These are phyloP conservation scores for Spongilla lacustris DNA, from an alignment of 37 sponge, comb jelly and placozoan genomes.

Conservation along the genomic window DNA sequence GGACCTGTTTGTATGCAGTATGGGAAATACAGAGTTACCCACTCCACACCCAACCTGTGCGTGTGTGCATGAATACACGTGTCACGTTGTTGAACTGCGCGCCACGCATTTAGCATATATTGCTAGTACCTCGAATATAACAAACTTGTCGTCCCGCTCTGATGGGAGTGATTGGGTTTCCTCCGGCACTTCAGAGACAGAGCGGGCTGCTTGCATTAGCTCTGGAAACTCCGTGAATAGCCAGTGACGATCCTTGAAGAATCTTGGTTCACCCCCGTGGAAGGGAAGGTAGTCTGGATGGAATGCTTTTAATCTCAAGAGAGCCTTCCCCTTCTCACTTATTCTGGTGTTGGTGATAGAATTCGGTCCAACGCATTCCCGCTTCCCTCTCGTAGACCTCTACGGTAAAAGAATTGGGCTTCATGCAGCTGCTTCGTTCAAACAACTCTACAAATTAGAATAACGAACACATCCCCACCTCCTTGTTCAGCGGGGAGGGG, in stretches of 20 bases:
- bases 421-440: no score
- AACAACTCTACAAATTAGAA: no score
- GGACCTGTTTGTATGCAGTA: constrained; percentile 75
- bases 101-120: no score
- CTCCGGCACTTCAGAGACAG: not conserved
- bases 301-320: no score
- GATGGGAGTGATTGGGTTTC: not conserved
- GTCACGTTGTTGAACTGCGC: not conserved
- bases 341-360: constrained; percentile 81
- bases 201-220: constrained; percentile 35
- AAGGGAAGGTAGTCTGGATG: no score
- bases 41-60: constrained; percentile 94
- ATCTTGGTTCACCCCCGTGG: constrained; percentile 49
- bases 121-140: constrained; percentile 48
- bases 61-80: constrained; percentile 4
- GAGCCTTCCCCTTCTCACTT: constrained; percentile 44
- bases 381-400: constrained; percentile 35
- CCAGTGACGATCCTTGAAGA: constrained; percentile 99
- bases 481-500: constrained; percentile 1
- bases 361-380: constrained; percentile 64
- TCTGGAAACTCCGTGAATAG: constrained; percentile 97
- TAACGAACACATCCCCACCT: no score
- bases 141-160: constrained; percentile 8
- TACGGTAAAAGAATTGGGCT: constrained; percentile 12
- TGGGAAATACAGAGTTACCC: constrained; percentile 97